Evolutionary conservation across 2,797 vertebrate species (phyloP).

Genomic region (Crypturellus tataupa): DNA sequence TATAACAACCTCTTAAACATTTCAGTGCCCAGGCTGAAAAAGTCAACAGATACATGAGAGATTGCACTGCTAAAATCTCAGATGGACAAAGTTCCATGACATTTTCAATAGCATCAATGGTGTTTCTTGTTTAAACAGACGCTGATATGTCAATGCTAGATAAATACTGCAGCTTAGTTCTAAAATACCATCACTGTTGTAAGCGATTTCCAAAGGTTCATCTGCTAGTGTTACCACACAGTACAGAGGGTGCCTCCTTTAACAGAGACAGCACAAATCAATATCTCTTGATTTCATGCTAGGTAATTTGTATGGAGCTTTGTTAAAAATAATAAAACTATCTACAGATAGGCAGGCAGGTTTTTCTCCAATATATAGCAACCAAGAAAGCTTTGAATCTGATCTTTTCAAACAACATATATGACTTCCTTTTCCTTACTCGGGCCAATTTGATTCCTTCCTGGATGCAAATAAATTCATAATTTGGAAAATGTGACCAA

Average conservation of each 20-base stretch:
- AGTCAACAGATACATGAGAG: neutral
- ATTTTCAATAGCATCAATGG: neutral
- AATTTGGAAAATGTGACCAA: neutral
- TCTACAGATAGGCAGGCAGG: neutral
- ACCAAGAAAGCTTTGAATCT: neutral
- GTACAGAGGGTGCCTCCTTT: neutral
- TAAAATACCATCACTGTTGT: neutral
- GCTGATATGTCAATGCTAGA: neutral
- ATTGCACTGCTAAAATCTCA: neutral
- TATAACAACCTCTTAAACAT: neutral
- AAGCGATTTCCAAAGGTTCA: neutral
- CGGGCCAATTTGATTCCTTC: neutral
- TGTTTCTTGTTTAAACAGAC: neutral
- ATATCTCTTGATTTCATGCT: neutral
- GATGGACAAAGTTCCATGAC: neutral
- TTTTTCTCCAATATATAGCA: conserved; percentile 37
- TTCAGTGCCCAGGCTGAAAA: neutral
- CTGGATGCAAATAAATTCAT: neutral
- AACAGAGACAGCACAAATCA: neutral
- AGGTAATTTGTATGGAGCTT: neutral
- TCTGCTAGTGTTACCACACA: neutral
- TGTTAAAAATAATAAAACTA: neutral
- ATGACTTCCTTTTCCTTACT: neutral
- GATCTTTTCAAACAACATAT: neutral
- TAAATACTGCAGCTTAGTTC: neutral